phyloP scores from a whole-genome alignment of 2,797 vertebrate genomes.

The Etheostoma nigrum region DNA sequence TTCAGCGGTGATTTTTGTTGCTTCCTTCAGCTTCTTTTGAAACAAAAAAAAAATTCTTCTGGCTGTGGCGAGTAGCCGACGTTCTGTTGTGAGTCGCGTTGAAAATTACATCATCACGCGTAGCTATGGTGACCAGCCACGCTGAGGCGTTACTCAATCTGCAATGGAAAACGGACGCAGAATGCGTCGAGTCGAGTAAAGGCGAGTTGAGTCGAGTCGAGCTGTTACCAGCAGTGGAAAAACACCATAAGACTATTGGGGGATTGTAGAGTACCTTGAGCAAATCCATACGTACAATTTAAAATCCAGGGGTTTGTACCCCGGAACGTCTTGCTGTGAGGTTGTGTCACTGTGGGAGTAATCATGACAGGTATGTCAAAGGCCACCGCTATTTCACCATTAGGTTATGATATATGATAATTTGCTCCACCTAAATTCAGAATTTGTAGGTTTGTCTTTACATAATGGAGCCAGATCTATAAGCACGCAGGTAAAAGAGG shows the following conservation, averaged over 20 bases:
- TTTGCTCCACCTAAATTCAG: neutral
- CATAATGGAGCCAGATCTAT: neutral
- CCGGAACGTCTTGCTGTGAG: neutral
- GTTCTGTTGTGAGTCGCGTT: no score
- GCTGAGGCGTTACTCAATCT: no score
- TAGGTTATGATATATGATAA: neutral
- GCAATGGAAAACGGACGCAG: no score
- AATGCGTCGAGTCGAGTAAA: no score
- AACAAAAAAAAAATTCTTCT: no score
- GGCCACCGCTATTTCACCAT: neutral
- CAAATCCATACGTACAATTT: neutral
- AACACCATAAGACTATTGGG: neutral
- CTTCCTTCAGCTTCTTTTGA: no score
- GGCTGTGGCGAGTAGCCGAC: no score
- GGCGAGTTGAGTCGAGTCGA: no score
- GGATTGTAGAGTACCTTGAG: neutral
- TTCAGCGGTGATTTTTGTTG: no score
- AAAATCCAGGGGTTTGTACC: neutral
- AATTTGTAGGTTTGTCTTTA: neutral
- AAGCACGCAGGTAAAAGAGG: neutral
- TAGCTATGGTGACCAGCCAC: no score
- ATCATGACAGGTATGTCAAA: neutral
- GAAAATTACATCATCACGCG: no score
- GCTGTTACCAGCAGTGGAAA: no score
- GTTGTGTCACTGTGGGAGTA: constrained; percentile 2